These are phyloP conservation scores for Neoniphon sammara DNA, from an alignment of 2,797 vertebrate genomes.

Conservation along the genomic window DNA sequence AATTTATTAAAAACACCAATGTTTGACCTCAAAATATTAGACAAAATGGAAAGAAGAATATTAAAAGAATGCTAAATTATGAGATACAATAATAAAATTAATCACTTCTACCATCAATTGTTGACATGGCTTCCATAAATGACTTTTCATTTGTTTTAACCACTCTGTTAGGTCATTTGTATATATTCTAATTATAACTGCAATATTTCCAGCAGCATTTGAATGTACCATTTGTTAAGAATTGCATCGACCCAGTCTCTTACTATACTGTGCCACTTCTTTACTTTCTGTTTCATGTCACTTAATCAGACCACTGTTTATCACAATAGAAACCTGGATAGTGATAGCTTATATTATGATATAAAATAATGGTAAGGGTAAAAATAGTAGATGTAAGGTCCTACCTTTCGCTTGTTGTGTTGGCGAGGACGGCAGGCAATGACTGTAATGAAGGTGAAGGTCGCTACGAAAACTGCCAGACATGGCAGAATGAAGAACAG, in stretches of 20 bases:
- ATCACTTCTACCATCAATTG: background rate
- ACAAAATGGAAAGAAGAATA: too few species aligned
- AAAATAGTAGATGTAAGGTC: background rate
- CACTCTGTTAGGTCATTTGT: too few species aligned
- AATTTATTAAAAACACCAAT: too few species aligned
- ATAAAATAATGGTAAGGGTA: too few species aligned
- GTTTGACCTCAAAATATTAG: too few species aligned
- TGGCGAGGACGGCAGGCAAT: conserved; percentile 77
- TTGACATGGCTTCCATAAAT: background rate
- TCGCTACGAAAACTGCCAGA: conserved; percentile 78
- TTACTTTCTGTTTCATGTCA: background rate
- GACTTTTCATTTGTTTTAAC: too few species aligned
- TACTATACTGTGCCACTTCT: background rate
- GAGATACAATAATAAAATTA: too few species aligned
- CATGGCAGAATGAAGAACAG: conserved; percentile 86
- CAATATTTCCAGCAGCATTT: too few species aligned
- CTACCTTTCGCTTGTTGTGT: conserved; percentile 82
- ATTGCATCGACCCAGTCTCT: background rate
- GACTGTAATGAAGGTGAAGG: conserved; percentile 84
- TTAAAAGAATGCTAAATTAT: too few species aligned
- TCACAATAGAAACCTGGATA: background rate
- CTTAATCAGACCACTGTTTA: background rate
- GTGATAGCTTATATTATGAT: background rate
- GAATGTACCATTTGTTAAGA: background rate
- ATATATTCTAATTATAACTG: too few species aligned